phyloP scores from a whole-genome alignment of 2,888 invertebrate genomes.

The Nomada goodeniana region DNA sequence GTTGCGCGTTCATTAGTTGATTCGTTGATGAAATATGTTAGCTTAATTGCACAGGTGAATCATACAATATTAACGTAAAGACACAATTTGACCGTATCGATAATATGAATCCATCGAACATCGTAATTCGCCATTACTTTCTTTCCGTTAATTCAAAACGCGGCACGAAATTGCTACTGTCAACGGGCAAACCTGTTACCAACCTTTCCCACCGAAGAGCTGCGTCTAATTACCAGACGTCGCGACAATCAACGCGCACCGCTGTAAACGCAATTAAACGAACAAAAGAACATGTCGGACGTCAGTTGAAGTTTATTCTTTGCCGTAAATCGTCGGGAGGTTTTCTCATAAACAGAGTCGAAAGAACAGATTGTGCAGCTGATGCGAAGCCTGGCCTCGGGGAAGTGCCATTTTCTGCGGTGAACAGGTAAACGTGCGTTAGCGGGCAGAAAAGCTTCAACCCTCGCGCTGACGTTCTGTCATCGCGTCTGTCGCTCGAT shows the following conservation, averaged over 20 bases:
- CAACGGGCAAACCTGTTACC: not conserved
- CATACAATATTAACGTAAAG: too few relatives aligned
- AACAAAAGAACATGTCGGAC: slow-evolving; percentile 6
- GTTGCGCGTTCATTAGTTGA: too few relatives aligned
- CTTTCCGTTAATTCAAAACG: not conserved
- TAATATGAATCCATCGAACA: not conserved
- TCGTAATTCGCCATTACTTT: not conserved
- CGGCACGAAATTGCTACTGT: not conserved
- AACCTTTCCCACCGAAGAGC: not conserved
- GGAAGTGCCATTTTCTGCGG: slow-evolving; percentile 5
- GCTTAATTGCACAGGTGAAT: too few relatives aligned
- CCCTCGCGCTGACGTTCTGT: not conserved
- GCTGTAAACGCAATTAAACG: slow-evolving; percentile 21
- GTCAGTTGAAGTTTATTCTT: slow-evolving; percentile 14
- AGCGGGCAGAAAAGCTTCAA: slow-evolving; percentile 15
- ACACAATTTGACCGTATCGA: too few relatives aligned
- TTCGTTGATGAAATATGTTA: too few relatives aligned
- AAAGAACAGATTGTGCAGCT: slow-evolving; percentile 30
- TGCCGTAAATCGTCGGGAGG: not conserved
- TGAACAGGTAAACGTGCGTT: slow-evolving; percentile 22
- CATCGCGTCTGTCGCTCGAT: slow-evolving; percentile 23
- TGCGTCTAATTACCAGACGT: slow-evolving; percentile 2
- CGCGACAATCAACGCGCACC: not conserved
- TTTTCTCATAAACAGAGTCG: slow-evolving; percentile 8
- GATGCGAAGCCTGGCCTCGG: slow-evolving; percentile 6